Base-by-base conservation (phyloP, 2,797 vertebrate species). In the Acipenser ruthenus region DNA sequence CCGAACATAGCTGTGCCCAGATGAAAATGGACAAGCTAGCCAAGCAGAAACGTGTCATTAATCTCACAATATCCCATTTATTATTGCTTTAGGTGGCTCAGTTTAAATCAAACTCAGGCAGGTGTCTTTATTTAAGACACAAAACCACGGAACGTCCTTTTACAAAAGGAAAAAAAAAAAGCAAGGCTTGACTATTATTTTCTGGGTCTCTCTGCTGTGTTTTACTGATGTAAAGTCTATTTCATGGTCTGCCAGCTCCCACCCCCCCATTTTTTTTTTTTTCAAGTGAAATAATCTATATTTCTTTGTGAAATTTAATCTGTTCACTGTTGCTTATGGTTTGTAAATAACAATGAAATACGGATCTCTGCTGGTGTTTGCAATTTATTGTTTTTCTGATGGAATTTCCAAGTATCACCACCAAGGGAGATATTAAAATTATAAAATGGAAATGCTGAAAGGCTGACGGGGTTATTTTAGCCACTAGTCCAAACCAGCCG, bases 171-270 rank as follows among this genome's bases (percentile, higher is more conserved):
- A 77, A 78, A 65, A 77, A 78, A 65, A 77, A 68, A 64, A 58
- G 66, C 73, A 78, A 80, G 79, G 82, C 79, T 59, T 1, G 61
- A 71, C 70, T 60, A 71, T 76, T 72, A 70, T 79, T 83, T 79
- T 70, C 63, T 71, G 69, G 68, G 80, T 72, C 74, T 73, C 56
- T 67, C 80, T 79, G 76, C 74, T 77, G 70, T 51, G 74, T 81
- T 76, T 76, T 83, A 78, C 68, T 81, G 82, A 84, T 84, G 82
- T 85, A 86, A 86, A 87, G 84, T 88, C 86, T 82, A 86, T 90
- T 90, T 88, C 85, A 86, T 83, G 83, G 81, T 82, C 79, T 74
- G 75, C 78, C 76, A 80, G 79, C 68, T 82, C 69, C 70, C 69
- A 75, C 79, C 73, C 37, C 37, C 37, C 37, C 37, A 37, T 37